These are phyloP conservation scores for Acrocera orbiculus DNA, from an alignment of 2,888 invertebrate genomes.

Conservation along the genomic window DNA sequence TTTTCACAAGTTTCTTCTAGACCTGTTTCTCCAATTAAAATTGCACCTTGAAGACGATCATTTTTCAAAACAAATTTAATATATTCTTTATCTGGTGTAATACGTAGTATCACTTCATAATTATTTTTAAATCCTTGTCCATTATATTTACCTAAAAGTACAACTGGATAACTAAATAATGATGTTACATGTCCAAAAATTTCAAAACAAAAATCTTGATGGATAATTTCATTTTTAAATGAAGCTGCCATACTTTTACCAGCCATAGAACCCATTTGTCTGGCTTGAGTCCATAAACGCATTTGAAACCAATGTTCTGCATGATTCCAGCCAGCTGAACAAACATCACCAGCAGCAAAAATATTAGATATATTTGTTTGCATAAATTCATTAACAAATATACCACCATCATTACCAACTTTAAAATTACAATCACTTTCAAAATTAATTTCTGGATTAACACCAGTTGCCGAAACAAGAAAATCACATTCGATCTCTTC, in stretches of 20 bases:
- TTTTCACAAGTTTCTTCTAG: constrained; percentile 97
- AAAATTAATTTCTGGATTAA: constrained; percentile 48
- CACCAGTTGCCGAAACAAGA: constrained; percentile 90
- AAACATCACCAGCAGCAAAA: constrained; percentile 93
- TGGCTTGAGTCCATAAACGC: constrained; percentile 93
- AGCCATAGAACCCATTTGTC: constrained; percentile 92
- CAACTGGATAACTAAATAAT: constrained; percentile 85
- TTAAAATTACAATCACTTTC: constrained; percentile 35
- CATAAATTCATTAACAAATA: constrained; percentile 72
- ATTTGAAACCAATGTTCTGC: constrained; percentile 84
- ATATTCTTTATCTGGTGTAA: constrained; percentile 64
- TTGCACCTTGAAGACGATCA: constrained; percentile 77
- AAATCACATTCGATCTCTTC: constrained; percentile 65
- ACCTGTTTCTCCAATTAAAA: constrained; percentile 92
- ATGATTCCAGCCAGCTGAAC: constrained; percentile 58
- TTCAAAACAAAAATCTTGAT: constrained; percentile 94
- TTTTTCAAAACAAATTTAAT: constrained; percentile 76
- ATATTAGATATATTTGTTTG: constrained; percentile 58
- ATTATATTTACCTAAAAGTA: constrained; percentile 82
- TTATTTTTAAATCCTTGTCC: constrained; percentile 66
- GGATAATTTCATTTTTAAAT: constrained; percentile 41
- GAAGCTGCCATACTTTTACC: constrained; percentile 71
- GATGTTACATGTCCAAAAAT: constrained; percentile 91
- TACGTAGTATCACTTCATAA: constrained; percentile 71
- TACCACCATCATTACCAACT: constrained; percentile 56